Evolutionary conservation across 2,113 vertebrate genomes (phyloP), one percentile per base, ranked within the genome.

Genomic region (Amphiprion ocellaris): DNA sequence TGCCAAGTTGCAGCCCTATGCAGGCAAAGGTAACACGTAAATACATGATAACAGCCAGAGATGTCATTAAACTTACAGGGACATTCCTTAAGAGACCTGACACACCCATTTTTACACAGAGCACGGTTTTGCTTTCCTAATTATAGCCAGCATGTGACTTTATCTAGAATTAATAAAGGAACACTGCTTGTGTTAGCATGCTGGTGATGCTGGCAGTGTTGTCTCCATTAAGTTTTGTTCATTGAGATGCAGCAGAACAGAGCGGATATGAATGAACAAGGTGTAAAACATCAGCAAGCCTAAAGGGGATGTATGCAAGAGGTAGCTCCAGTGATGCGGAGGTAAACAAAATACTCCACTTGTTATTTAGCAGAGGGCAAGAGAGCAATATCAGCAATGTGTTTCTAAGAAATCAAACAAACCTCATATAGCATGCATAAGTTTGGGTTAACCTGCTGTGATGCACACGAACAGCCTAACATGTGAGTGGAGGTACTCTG

Each of bases 31-130:
- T 0, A 11, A 52, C n/a, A 60, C 39, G 69, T 53, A 55, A 72
- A 71, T 5, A 24, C 30, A n/a, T 2, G 44, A 65, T 28, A 63
- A 64, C 24, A 50, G 33, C 26, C 10, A 0, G 0, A 21, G 17
- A 44, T 49, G 68, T 28, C 54, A 59, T 16, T 77, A 41, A 49
- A 39, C 58, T 44, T 21, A 12, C n/a, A 58, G 19, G 24, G 61
- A 44, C 74, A 69, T 74, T 26, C 53, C 70, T 79, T 24, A n/a
- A 23, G 49, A 69, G 49, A 41, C 60, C 19, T 5, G 68, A 46
- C 78, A 74, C 86, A 69, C 72, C 75, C 66, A 37, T 47, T 61
- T 41, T 4, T 19, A 39, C 52, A 49, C 33, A 30, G 21, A 26
- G 26, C 14, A 21, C 8, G 44, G 12, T 44, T 65, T 71, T 59